phyloP scores from a whole-genome alignment of 2,113 vertebrate genomes.

The Petromus typicus region DNA sequence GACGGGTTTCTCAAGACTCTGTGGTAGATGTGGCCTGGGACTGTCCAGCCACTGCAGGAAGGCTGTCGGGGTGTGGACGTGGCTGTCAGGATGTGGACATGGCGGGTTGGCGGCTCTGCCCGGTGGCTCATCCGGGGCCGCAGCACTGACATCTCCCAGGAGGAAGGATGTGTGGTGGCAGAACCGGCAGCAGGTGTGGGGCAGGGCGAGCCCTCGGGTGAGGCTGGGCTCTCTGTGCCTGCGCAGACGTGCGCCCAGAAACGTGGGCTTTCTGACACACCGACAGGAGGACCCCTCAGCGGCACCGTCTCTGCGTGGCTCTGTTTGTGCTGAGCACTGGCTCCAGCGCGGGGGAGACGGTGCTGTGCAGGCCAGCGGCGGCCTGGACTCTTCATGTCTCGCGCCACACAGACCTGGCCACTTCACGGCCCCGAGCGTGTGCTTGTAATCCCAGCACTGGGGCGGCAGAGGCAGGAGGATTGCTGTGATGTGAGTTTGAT shows the following conservation, averaged over 20 bases:
- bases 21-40: too few relatives aligned
- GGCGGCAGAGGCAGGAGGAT: too few relatives aligned
- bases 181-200: not conserved
- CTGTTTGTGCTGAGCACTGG: not conserved
- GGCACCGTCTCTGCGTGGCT: not conserved
- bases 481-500: too few relatives aligned
- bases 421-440: not conserved
- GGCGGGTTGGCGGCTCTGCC: not conserved
- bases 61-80: fast-evolving
- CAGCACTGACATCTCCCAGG: fast-evolving
- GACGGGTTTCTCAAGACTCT: not conserved
- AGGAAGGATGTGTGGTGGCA: not conserved
- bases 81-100: fast-evolving
- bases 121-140: not conserved
- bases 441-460: too few relatives aligned
- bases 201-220: not conserved
- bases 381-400: too few relatives aligned
- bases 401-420: not conserved
- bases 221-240: not conserved
- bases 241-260: not conserved
- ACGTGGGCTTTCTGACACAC: not conserved
- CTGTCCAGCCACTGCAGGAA: not conserved
- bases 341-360: not conserved
- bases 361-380: too few relatives aligned
- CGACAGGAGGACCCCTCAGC: too few relatives aligned